Evolutionary conservation across 2,888 invertebrate species (phyloP), one percentile per base, ranked within the genome.

Genomic region (Pinctada fucata): DNA sequence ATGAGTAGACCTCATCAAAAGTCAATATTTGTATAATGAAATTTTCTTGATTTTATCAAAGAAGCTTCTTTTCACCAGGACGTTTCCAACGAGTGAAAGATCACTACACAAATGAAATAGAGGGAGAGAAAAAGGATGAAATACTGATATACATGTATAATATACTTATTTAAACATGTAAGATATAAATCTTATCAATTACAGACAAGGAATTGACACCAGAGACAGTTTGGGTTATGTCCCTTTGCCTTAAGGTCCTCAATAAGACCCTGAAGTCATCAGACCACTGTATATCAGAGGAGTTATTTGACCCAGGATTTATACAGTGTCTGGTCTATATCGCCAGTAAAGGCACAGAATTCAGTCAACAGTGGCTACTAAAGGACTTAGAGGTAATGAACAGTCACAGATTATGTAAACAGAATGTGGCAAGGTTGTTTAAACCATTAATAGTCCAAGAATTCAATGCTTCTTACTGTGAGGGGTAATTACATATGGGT

Each of bases 361-460:
- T 91, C 79, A 90, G 89, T 82, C 90, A 91, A 71, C 90, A 90
- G 81, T 92, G 91, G 91, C 86, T 91, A 6, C 86, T 91, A 3
- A 90, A 89, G 67, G 91, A 92, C 78, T 80, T 92, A 2, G 92
- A 92, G 90, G 91, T 92, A 75, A 67, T 66, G 6, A 72, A 4
- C 31, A 66, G 48, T 48, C 13, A 69, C 47, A 49, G 49, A 10
- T 10, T 58, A 13, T 10, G 10, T 58, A 58, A 8, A 10, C 58
- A 58, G 10, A 58, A 13, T 16, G 49, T 16, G 8, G 8, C 71
- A 16, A 70, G 45, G 48, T 16, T 70, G n/a, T 6, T 49, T n/a
- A 58, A 16, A 16, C 3, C n/a, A n/a, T 64, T 64, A 4, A 64
- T 64, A 64, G n/a, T 64, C 64, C 16, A 16, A 3, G 64, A 16